phyloP scores from a whole-genome alignment of 2,888 invertebrate genomes.

The Heliconius ethilla region DNA sequence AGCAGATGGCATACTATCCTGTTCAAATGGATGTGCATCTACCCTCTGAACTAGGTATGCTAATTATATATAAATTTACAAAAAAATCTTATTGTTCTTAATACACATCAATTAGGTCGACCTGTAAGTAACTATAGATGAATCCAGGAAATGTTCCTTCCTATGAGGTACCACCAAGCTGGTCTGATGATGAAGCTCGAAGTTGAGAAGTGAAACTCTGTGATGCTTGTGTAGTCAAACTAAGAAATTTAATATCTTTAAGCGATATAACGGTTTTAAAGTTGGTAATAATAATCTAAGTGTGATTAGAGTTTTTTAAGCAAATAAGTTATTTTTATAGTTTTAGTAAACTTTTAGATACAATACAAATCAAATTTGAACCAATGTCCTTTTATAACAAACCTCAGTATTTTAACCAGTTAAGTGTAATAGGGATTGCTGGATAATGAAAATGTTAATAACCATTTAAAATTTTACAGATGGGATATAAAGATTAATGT shows the following conservation, averaged over 20 bases:
- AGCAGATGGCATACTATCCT: conserved; percentile 74
- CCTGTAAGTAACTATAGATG: too few species aligned
- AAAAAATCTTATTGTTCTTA: neutral
- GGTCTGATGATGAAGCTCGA: too few species aligned
- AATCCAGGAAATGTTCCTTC: too few species aligned
- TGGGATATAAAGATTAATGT: neutral
- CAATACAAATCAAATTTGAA: neutral
- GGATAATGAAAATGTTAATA: neutral
- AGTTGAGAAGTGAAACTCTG: too few species aligned
- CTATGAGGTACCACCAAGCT: too few species aligned
- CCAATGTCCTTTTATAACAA: neutral
- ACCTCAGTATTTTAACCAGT: neutral
- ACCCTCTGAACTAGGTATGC: conserved; percentile 72
- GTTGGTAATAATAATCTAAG: neutral
- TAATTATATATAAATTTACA: neutral
- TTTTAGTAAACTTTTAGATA: neutral
- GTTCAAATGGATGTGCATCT: conserved; percentile 72
- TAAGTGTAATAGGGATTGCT: neutral
- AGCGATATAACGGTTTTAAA: neutral
- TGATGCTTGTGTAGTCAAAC: neutral
- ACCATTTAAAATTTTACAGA: neutral
- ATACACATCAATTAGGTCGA: too few species aligned
- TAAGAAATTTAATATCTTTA: neutral
- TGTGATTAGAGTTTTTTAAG: neutral
- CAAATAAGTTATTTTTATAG: neutral